Evolutionary conservation across 1,140 invertebrate genomes (phyloP).

Genomic region (Physella acuta): DNA sequence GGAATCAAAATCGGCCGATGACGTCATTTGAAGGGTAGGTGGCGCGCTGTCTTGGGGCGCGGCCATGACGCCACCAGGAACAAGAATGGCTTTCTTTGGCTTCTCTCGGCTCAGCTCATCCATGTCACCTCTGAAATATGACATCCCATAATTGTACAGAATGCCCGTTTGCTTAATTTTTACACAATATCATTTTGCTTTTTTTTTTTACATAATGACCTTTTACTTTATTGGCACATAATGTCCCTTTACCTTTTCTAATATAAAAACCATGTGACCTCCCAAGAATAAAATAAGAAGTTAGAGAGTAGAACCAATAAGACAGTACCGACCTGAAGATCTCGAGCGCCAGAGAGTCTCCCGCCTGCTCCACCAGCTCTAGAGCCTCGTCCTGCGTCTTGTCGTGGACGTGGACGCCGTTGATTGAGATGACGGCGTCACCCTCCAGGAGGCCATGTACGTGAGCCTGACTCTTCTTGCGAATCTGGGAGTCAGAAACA

Average conservation of each 20-base stretch:
- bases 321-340: constrained; percentile 42
- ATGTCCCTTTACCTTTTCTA: no score
- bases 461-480: constrained; percentile 47
- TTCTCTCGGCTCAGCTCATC: constrained; percentile 8
- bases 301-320: no score
- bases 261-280: no score
- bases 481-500: constrained; percentile 34
- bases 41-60: background rate
- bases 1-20: constrained; percentile 12
- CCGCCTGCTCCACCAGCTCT: constrained; percentile 42
- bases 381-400: constrained; percentile 43
- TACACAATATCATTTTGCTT: no score
- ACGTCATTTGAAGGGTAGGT: background rate
- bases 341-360: constrained; percentile 36
- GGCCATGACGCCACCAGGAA: background rate
- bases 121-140: constrained; percentile 12
- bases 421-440: constrained; percentile 42
- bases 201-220: no score
- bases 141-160: no score
- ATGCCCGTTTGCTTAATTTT: no score
- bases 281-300: no score
- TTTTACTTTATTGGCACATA: no score
- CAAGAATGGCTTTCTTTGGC: constrained; percentile 15
- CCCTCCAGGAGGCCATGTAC: constrained; percentile 42
- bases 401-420: constrained; percentile 40